These are phyloP conservation scores for Noctilio leporinus DNA, from an alignment of 2,113 vertebrate genomes.

Conservation along the genomic window DNA sequence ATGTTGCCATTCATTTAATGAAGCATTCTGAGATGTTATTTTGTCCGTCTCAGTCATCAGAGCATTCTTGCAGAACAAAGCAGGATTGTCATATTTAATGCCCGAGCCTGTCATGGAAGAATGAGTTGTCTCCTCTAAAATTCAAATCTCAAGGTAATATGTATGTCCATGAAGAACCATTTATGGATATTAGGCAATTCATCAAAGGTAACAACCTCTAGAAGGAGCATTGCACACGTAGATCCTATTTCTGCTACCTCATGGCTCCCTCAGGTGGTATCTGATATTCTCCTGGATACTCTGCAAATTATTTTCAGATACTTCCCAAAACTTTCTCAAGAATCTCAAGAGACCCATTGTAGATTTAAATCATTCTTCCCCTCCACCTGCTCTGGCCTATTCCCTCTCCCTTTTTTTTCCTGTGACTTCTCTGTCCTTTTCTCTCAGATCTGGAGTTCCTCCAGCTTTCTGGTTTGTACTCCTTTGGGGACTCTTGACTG, in stretches of 20 bases:
- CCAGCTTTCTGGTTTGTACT: neutral
- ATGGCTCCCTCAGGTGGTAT: neutral
- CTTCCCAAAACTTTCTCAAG: neutral
- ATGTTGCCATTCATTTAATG: neutral
- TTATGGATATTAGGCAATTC: neutral
- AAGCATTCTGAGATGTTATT: neutral
- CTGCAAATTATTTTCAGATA: neutral
- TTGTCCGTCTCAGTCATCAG: neutral
- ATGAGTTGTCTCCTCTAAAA: neutral
- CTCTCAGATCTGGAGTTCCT: neutral
- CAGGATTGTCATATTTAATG: neutral
- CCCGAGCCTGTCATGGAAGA: neutral
- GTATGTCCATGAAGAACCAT: neutral
- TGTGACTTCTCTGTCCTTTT: neutral
- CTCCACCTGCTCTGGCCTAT: neutral
- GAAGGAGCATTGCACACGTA: neutral
- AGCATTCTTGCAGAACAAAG: neutral
- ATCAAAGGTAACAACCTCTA: neutral
- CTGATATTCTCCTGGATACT: neutral
- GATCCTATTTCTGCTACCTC: neutral
- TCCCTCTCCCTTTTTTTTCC: neutral
- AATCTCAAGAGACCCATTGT: neutral
- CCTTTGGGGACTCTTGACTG: neutral
- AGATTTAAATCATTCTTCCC: neutral
- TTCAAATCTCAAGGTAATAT: neutral